phyloP scores from a whole-genome alignment of 2,113 vertebrate genomes.

The Campylomormyrus tamandua region DNA sequence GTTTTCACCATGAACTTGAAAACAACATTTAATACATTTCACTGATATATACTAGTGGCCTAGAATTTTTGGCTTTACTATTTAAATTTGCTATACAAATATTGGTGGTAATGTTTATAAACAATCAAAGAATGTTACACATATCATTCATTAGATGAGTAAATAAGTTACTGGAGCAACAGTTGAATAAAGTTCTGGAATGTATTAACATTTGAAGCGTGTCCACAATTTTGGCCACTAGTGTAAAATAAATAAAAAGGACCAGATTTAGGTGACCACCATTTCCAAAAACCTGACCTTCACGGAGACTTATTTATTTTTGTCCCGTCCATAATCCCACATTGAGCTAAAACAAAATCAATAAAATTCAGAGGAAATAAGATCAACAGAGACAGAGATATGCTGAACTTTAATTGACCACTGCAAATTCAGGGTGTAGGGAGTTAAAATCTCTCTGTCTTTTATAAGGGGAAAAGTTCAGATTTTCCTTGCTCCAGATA shows the following conservation, averaged over 20 bases:
- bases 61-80: too few species aligned
- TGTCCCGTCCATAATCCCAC: not conserved
- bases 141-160: too few species aligned
- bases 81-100: too few species aligned
- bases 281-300: not conserved
- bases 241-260: not conserved
- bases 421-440: not conserved
- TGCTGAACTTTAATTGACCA: not conserved
- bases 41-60: not conserved
- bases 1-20: not conserved
- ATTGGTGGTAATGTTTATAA: too few species aligned
- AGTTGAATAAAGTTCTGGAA: too few species aligned
- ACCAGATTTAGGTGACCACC: not conserved
- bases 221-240: too few species aligned
- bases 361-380: not conserved
- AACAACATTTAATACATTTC: not conserved
- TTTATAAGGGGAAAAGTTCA: not conserved
- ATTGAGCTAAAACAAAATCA: not conserved
- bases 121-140: too few species aligned
- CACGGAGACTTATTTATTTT: not conserved
- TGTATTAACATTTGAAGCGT: too few species aligned
- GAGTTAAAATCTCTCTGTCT: not conserved
- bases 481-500: not conserved
- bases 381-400: not conserved
- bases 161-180: too few species aligned